Conservation (phyloP, 2,113 vertebrate genomes). For the Channa argus region DNA sequence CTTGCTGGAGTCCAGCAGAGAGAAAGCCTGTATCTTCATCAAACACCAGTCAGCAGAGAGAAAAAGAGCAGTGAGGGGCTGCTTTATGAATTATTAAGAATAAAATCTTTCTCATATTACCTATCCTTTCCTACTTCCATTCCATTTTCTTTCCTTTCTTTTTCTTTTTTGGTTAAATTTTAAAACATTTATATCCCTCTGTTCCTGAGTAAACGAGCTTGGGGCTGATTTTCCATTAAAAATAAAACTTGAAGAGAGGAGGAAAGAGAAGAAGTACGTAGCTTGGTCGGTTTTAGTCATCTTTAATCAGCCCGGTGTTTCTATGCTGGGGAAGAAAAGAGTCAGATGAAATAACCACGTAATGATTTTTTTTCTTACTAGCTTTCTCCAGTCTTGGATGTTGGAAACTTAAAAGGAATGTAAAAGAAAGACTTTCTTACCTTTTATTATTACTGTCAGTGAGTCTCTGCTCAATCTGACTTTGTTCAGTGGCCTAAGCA, state of each 20-base stretch:
- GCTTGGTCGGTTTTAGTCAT: conserved; percentile 77
- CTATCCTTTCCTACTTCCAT: conserved; percentile 80
- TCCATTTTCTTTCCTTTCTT: conserved; percentile 76
- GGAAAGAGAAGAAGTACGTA: conserved; percentile 61
- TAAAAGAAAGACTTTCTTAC: conserved; percentile 79
- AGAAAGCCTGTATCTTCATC: conserved; percentile 86
- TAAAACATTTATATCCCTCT: conserved; percentile 89
- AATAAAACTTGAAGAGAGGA: conserved; percentile 80
- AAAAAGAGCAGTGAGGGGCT: conserved; percentile 81
- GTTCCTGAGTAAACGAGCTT: conserved; percentile 85
- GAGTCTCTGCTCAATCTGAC: conserved; percentile 68
- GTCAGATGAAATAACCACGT: conserved; percentile 80
- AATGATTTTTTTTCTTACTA: conserved; percentile 73
- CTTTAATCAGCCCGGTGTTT: conserved; percentile 83
- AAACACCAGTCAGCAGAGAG: conserved; percentile 84
- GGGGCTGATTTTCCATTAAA: conserved; percentile 88
- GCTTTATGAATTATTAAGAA: conserved; percentile 90
- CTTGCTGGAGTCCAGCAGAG: conserved; percentile 67
- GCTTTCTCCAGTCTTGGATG: conserved; percentile 76
- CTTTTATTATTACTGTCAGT: conserved; percentile 80
- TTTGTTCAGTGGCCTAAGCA: conserved; percentile 78
- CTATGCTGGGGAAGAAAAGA: conserved; percentile 75
- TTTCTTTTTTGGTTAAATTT: conserved; percentile 80
- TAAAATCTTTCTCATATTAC: conserved; percentile 89
- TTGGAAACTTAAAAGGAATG: conserved; percentile 80